Base-by-base conservation (phyloP, 2,888 invertebrate genomes). In the Gonocerus acuteangulatus region DNA sequence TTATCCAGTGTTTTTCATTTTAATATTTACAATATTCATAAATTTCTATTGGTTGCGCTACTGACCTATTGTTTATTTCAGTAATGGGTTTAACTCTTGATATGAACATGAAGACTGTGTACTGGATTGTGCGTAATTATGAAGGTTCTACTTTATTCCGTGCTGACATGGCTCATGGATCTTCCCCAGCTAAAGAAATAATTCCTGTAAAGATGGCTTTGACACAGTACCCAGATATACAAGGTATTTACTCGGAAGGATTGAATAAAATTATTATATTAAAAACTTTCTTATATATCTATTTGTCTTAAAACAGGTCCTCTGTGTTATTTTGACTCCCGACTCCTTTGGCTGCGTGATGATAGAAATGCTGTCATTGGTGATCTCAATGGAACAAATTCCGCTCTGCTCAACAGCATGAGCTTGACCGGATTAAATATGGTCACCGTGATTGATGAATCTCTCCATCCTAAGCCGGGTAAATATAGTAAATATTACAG, bases 51-150 rank as follows among this genome's bases (percentile, higher is more conserved):
- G n/a, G n/a, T n/a, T n/a, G n/a, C n/a, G n/a, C n/a, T n/a, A n/a
- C n/a, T n/a, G n/a, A n/a, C n/a, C n/a, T n/a, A 9, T 39, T 39
- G n/a, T 39, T 39, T 39, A 27, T 27, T 39, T 39, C n/a, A 85
- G 87, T 93, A 2, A 87, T 88, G 82, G 91, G 93, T 1, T 77
- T 95, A 51, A 86, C 91, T 0, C 75, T 92, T 61, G 92, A 95
- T 72, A 78, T 86, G 54, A 84, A 86, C 68, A 83, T 82, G 70
- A 84, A 84, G 70, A 82, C 80, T 73, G 79, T 90, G 7, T 91
- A 89, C 71, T 95, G 93, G 93, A 82, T 93, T 64, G 85, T 89
- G 0, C 77, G 87, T 67, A 86, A 87, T 67, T 84, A 84, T 67
- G 85, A 87, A 70, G 87, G 86, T 11, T 86, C 87, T 0, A 83